A percentile compares a stretch with the other conserved stretches of the same genome.
These are phyloP conservation scores for Stegodyphus mimosarum DNA, from an alignment of 1,140 invertebrate genomes.

Conservation along the genomic window DNA sequence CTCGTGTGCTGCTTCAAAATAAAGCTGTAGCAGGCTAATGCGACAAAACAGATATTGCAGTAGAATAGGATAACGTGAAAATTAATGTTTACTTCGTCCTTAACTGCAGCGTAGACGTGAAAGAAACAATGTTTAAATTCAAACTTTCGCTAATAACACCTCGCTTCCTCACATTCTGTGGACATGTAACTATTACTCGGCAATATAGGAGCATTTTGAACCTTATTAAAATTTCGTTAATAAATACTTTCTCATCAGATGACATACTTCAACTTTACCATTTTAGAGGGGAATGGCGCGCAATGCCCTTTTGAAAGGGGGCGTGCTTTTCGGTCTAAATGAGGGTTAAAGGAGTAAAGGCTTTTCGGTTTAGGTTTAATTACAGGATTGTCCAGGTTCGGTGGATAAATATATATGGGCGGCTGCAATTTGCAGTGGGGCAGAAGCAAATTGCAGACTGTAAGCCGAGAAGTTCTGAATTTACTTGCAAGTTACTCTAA, in stretches of 20 bases:
- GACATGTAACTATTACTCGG: constrained; percentile 29
- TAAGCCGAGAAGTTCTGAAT: background rate
- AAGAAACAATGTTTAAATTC: no score
- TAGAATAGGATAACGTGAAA: no score
- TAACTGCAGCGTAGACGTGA: no score
- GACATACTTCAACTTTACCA: background rate
- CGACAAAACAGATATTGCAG: no score
- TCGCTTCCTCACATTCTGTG: no score
- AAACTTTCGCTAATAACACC: no score
- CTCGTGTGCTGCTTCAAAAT: no score
- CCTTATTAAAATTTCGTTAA: constrained; percentile 52
- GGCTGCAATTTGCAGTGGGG: background rate
- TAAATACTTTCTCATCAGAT: constrained; percentile 25
- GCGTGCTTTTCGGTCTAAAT: constrained; percentile 5
- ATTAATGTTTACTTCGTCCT: no score
- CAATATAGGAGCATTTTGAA: constrained; percentile 18
- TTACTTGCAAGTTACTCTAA: background rate
- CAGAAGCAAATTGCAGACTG: constrained; percentile 11
- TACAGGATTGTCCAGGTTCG: constrained; percentile 22
- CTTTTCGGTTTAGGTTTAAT: constrained; percentile 51
- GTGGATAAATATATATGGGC: constrained; percentile 9
- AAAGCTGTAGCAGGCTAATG: no score
- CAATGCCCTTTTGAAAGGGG: constrained; percentile 12
- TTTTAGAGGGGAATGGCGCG: constrained; percentile 30
- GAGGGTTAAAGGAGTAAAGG: background rate